These are phyloP conservation scores for Amaurobius ferox DNA, from an alignment of 2,888 invertebrate genomes.

Conservation along the genomic window DNA sequence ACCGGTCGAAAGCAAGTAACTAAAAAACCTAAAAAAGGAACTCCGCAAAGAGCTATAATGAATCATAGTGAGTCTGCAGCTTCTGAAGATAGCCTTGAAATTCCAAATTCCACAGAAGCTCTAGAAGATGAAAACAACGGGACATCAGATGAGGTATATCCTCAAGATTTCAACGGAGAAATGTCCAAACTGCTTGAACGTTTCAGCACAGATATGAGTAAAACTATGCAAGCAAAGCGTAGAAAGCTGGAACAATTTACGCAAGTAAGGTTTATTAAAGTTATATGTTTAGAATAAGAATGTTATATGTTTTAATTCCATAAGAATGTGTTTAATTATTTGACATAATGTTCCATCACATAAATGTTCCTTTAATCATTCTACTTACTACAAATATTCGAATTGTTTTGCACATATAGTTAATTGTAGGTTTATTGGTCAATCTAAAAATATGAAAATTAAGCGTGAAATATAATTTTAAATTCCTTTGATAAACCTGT, in stretches of 20 bases:
- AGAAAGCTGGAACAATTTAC: slow-evolving; percentile 62
- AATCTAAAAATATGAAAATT: no score
- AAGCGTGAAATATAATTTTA: no score
- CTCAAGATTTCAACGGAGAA: slow-evolving; percentile 44
- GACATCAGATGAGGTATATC: slow-evolving; percentile 7
- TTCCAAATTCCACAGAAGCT: slow-evolving; percentile 41
- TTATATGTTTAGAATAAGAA: no score
- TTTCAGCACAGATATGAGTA: slow-evolving; percentile 52
- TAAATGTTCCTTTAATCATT: no score
- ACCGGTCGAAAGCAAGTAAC: slow-evolving; percentile 11
- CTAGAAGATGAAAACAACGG: slow-evolving; percentile 29
- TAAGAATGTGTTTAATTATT: no score
- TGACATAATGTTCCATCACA: no score
- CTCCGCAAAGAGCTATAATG: neutral
- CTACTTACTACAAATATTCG: no score
- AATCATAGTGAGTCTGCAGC: slow-evolving; percentile 23
- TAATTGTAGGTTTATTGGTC: no score
- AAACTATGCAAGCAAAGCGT: slow-evolving; percentile 52
- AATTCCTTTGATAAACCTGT: no score
- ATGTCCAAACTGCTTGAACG: slow-evolving; percentile 56
- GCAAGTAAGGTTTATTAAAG: no score
- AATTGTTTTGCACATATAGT: no score
- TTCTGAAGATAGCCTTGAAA: slow-evolving; percentile 36
- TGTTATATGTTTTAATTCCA: no score
- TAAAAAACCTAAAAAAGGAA: slow-evolving; percentile 8